Conservation (phyloP, 2,113 vertebrate genomes). For the Dunckerocampus dactyliophorus region DNA sequence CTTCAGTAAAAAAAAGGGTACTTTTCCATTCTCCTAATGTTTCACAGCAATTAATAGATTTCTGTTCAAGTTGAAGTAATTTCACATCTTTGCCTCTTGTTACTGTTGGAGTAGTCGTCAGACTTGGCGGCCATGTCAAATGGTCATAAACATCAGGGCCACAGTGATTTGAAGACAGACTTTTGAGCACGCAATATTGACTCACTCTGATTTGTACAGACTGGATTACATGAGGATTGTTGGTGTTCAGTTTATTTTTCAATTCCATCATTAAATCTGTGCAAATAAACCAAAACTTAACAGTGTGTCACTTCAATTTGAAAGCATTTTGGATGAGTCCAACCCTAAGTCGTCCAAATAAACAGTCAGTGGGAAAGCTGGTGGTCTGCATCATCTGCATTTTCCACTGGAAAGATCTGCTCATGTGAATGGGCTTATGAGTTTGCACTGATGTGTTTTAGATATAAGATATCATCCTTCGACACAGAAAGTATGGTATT, state of each 20-base stretch:
- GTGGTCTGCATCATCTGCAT: conserved; percentile 23
- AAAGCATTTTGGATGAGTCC: conserved; percentile 21
- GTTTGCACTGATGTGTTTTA: neutral
- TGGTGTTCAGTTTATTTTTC: neutral
- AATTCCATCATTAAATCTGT: neutral
- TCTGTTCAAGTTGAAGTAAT: conserved; percentile 1
- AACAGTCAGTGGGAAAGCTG: conserved; percentile 35
- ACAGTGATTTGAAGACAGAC: conserved; percentile 6
- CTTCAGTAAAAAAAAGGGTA: conserved; percentile 24
- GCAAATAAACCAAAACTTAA: conserved; percentile 4
- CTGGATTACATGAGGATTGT: neutral
- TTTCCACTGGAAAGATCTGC: conserved; percentile 46
- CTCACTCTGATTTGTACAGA: conserved; percentile 33
- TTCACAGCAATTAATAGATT: conserved; percentile 6
- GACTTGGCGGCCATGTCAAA: conserved; percentile 7
- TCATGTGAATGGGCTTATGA: conserved; percentile 24
- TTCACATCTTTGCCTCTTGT: neutral
- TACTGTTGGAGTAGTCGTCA: neutral
- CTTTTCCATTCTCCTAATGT: conserved; percentile 3
- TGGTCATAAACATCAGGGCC: conserved; percentile 3
- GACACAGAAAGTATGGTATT: neutral
- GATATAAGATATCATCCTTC: neutral
- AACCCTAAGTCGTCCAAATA: conserved; percentile 10
- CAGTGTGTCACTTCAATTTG: neutral
- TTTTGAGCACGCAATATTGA: conserved; percentile 7